Base-by-base conservation (phyloP, 2,888 invertebrate genomes). In the Ischnus inquisitorius region DNA sequence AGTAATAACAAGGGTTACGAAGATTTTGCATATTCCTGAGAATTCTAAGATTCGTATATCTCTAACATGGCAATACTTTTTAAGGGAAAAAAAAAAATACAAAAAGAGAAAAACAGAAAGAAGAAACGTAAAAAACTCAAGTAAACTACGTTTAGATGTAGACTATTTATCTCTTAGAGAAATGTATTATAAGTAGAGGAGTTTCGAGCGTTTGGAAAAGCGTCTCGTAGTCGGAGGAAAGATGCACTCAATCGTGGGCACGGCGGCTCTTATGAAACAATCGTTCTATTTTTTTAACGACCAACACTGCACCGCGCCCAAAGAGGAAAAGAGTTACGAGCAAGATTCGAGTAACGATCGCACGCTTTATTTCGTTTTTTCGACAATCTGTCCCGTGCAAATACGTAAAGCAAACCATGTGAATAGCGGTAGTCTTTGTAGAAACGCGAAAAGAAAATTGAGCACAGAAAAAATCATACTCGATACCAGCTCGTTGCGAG, bases 41-140 rank as follows among this genome's bases (percentile, higher is more conserved):
- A 51, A 34, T 65, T 79, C 51, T 2, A 57, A 75, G 41, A 82
- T 84, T 79, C 82, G 85, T 86, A 80, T 64, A 74, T 82, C 75
- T 83, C 80, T 76, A 22, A 67, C 46, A 81, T 82, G 75, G 82
- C 77, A 80, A 85, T 84, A 83, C 79, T 79, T 80, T 75, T 75
- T 80, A 71, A 75, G 71, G 43, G 60, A 57, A 54, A 8, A 54
- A 75, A 67, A 34, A 34, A 34, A 34, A 34, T 34, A 34, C 34
- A 34, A 34, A 8, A 5, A 34, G 5, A 72, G 64, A 57, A 43
- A 76, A 81, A 16, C 34, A 68, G 34, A 8, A 34, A 34, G 34
- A 16, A 41, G n/a, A 19, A 43, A 75, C 43, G 75, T 64, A 67
- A 43, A 22, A 64, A 62, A 76, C 51, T 62, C n/a, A 34, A 57